Conservation (phyloP, 2,113 vertebrate species). For the Progne subis region DNA sequence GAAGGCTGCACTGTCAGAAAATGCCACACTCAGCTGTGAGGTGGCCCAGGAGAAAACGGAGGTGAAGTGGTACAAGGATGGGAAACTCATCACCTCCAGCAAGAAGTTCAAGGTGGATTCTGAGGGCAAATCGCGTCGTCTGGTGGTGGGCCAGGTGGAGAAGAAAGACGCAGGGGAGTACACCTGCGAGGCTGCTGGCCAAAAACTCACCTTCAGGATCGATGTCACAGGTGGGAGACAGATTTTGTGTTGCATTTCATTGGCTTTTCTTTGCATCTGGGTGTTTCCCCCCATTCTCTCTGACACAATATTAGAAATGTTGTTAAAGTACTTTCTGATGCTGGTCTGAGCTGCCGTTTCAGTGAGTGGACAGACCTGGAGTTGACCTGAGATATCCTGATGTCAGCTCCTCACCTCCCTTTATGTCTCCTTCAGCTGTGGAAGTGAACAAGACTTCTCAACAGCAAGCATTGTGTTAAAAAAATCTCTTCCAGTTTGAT, state of each 20-base stretch:
- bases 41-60: constrained; percentile 75
- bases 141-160: constrained; percentile 61
- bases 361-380: neutral
- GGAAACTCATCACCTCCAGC: constrained; percentile 60
- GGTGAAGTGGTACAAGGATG: constrained; percentile 87
- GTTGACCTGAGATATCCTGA: rapidly evolving
- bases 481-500: neutral
- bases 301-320: neutral
- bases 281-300: neutral
- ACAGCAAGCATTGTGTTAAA: neutral
- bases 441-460: rapidly evolving
- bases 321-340: neutral
- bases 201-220: constrained; percentile 46
- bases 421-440: rapidly evolving
- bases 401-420: neutral
- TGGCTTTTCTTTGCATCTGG: neutral
- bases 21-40: constrained; percentile 79
- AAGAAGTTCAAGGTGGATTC: constrained; percentile 35
- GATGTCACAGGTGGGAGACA: constrained; percentile 31
- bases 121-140: neutral
- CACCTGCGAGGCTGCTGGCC: constrained; percentile 55
- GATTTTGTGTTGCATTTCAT: neutral
- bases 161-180: constrained; percentile 62
- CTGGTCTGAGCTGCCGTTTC: neutral
- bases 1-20: constrained; percentile 60